Evolutionary conservation across 2,113 vertebrate genomes (phyloP), one percentile per base, ranked within the genome.

Genomic region (Pantherophis guttatus): DNA sequence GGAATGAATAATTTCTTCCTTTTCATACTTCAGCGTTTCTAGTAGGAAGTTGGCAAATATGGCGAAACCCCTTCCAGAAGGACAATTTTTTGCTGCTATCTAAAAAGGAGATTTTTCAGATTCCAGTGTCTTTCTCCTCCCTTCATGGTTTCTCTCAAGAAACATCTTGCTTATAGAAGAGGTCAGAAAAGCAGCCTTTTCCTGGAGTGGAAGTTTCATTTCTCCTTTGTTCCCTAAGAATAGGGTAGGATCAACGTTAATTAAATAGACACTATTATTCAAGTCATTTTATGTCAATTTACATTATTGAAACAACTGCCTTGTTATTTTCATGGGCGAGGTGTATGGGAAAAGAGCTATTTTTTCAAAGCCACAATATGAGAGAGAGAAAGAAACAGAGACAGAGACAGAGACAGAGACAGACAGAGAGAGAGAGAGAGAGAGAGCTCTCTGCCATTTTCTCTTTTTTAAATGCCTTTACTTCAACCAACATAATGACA

Each of bases 391-490:
- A 39, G 39, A 39, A 1, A 39, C 1, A 39, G 39, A 53, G 52
- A 2, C 75, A 93, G 8, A 58, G 57, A 58, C 8, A 59, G 13
- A 44, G 44, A 44, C 3, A 3, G 44, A 44, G 44, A 3, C 3
- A 44, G 44, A 3, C 3, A 44, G 44, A 0, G 44, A 44, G 44
- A 3, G 44, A 44, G 44, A 3, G 3, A 44, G 44, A 3, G 44
- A 44, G 44, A 44, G 44, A 3, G 44, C 33, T 33, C 44, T 58
- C 53, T 94, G 53, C 86, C 29, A 26, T 91, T 21, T 44, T 90
- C 89, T 81, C 95, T 93, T 94, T 91, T 92, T 94, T 65, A 75
- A 95, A 90, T 8, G 17, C 33, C 33, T 39, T 95, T 57, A 52
- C 1, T 91, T 94, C 87, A 92, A 88, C 90, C 93, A 90, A 44